phyloP scores from a whole-genome alignment of 2,113 vertebrate species.

The Chlamydotis undulata region DNA sequence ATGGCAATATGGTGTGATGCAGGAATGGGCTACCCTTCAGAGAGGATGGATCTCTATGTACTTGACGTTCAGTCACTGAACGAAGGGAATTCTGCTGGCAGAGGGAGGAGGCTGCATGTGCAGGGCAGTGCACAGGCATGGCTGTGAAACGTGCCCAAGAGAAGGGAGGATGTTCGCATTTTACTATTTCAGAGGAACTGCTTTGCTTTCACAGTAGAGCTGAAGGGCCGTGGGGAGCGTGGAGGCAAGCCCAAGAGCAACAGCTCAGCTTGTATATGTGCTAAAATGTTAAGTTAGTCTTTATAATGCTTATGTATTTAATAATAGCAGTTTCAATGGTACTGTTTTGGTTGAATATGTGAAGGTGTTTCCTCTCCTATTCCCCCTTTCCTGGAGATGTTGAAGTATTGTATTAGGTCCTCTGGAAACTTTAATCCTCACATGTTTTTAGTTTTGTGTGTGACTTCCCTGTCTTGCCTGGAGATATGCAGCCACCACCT shows the following conservation, averaged over 20 bases:
- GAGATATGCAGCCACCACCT: not conserved
- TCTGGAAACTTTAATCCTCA: not conserved
- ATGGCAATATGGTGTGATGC: not conserved
- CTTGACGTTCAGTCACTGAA: fast-evolving
- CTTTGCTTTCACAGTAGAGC: not conserved
- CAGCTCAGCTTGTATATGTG: not conserved
- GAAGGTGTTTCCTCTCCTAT: not conserved
- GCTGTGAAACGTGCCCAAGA: not conserved
- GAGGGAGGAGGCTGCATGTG: not conserved
- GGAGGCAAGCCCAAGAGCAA: not conserved
- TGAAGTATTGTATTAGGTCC: not conserved
- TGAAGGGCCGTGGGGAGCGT: not conserved
- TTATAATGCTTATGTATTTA: not conserved
- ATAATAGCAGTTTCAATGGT: not conserved
- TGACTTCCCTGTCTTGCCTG: not conserved
- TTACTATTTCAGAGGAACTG: not conserved
- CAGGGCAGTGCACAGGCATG: not conserved
- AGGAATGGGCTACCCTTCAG: not conserved
- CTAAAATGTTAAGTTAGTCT: not conserved
- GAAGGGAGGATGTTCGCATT: not conserved
- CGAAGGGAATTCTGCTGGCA: not conserved
- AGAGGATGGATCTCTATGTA: not conserved
- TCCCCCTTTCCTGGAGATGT: not conserved
- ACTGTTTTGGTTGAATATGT: not conserved
- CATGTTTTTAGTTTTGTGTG: not conserved